These are phyloP conservation scores for Hyperoplus immaculatus DNA, from an alignment of 2,797 vertebrate species.

Conservation along the genomic window DNA sequence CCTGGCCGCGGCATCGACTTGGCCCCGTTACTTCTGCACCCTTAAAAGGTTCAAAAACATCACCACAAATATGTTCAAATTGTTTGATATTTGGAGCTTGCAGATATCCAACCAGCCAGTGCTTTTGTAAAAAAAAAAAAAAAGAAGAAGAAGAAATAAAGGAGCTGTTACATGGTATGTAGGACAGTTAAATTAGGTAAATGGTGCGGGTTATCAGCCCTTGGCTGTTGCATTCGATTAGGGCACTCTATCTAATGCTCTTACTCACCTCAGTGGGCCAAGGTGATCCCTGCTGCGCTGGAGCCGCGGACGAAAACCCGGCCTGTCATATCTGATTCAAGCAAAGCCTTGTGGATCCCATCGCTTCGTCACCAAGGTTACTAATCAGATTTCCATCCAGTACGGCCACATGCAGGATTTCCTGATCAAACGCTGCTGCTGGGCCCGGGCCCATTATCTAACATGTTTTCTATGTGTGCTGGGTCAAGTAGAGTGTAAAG, in stretches of 20 bases:
- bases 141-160: no score
- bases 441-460: slow-evolving; percentile 89
- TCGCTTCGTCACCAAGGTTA: slow-evolving; percentile 92
- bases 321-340: slow-evolving; percentile 91
- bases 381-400: slow-evolving; percentile 97
- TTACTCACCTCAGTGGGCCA: slow-evolving; percentile 41
- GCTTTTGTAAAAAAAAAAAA: slow-evolving; percentile 9
- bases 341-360: slow-evolving; percentile 87
- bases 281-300: slow-evolving; percentile 71
- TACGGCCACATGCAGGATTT: slow-evolving; percentile 90
- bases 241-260: slow-evolving; percentile 75
- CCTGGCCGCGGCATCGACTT: slow-evolving; percentile 55
- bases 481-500: slow-evolving; percentile 95
- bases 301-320: slow-evolving; percentile 84
- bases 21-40: slow-evolving; percentile 48
- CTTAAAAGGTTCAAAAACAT: slow-evolving; percentile 57
- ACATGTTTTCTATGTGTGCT: slow-evolving; percentile 92
- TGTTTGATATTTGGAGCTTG: slow-evolving; percentile 32
- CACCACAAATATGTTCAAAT: slow-evolving; percentile 19
- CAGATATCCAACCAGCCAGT: neutral
- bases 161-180: slow-evolving; percentile 12
- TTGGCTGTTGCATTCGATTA: slow-evolving; percentile 77
- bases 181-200: slow-evolving; percentile 66
- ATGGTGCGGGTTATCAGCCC: slow-evolving; percentile 67
- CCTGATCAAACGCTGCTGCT: slow-evolving; percentile 92